Evolutionary conservation across 1,140 invertebrate genomes (phyloP), one percentile per base, ranked within the genome.

Genomic region (Latrodectus geometricus): DNA sequence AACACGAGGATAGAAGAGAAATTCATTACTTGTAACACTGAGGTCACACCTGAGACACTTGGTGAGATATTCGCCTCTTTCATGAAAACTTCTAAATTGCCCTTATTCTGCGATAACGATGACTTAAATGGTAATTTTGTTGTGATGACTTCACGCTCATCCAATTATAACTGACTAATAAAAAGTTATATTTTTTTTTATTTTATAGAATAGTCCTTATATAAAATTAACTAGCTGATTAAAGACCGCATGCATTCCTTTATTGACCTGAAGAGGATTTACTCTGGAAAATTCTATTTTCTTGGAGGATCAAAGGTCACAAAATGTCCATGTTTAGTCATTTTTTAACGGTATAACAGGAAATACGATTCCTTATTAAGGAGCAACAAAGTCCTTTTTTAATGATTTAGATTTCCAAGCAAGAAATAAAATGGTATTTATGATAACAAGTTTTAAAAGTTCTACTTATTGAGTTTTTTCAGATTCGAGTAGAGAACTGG

Each of bases 91-190:
- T 74, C 75, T 52, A 78, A 74, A 77, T 86, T 66, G 68, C 17
- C 73, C 9, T 17, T 21, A 83, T 69, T 76, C 74, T 52, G 35
- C 52, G 52, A 73, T 86, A 86, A 77, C 70, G 83, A 72, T 56
- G 17, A 48, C 50, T 48, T 74, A 61, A 75, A 66, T 48, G 49
- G 50, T 35, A 48, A 20, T 54, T 72, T 54, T 73, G 68, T 56
- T 20, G 66, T 3, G 35, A 50, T 9, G 74, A 86, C 77, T 86
- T 86, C 83, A 86, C 83, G 83, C 83, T 56, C 15, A 50, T 50
- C n/a, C 83, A 86, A 86, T 86, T 86, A 86, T 15, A 23, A 15
- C 52, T 69, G 65, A 78, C 74, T 72, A 86, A 86, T 86, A 74
- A 86, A 61, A 61, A 65, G 21, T 56, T n/a, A n/a, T n/a, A n/a